These are phyloP conservation scores for Zygothrica quintamaculata DNA, from an alignment of 2,888 invertebrate species.

Conservation along the genomic window DNA sequence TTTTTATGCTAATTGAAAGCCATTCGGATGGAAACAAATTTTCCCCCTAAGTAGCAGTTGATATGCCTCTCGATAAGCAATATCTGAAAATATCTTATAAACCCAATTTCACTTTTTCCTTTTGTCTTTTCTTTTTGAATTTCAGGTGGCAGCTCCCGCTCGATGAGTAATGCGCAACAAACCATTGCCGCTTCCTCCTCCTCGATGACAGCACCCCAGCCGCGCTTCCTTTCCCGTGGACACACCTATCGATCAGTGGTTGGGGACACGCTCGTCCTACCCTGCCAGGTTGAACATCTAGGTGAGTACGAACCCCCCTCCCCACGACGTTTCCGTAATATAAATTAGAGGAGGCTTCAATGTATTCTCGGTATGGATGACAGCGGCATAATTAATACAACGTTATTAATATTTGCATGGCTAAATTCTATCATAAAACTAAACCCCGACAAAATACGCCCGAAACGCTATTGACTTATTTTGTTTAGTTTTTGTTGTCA, in stretches of 20 bases:
- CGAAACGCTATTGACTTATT: conserved; percentile 9
- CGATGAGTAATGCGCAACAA: conserved; percentile 78
- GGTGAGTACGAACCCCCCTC: conserved; percentile 88
- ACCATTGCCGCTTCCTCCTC: conserved; percentile 38
- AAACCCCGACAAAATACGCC: conserved; percentile 20
- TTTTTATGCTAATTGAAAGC: conserved; percentile 84
- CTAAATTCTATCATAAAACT: conserved; percentile 52
- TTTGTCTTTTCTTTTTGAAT: conserved; percentile 4
- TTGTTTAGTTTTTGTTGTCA: too few relatives aligned
- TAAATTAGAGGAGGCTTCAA: too few relatives aligned
- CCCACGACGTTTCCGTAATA: too few relatives aligned
- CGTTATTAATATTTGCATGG: conserved; percentile 56
- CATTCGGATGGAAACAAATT: conserved; percentile 76
- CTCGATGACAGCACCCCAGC: conserved; percentile 81
- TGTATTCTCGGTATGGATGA: conserved; percentile 16
- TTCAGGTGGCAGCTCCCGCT: conserved; percentile 79
- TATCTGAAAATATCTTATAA: background rate
- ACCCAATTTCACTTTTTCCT: too few relatives aligned
- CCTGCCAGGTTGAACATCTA: conserved; percentile 92
- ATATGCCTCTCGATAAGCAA: conserved; percentile 22
- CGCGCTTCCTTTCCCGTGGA: conserved; percentile 90
- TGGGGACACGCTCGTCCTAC: conserved; percentile 91
- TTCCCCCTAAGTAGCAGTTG: conserved; percentile 28
- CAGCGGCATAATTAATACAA: conserved; percentile 58
- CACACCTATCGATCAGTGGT: conserved; percentile 92